Conservation (phyloP, 2,888 invertebrate species). For the Xestoiulus laeticollis region DNA sequence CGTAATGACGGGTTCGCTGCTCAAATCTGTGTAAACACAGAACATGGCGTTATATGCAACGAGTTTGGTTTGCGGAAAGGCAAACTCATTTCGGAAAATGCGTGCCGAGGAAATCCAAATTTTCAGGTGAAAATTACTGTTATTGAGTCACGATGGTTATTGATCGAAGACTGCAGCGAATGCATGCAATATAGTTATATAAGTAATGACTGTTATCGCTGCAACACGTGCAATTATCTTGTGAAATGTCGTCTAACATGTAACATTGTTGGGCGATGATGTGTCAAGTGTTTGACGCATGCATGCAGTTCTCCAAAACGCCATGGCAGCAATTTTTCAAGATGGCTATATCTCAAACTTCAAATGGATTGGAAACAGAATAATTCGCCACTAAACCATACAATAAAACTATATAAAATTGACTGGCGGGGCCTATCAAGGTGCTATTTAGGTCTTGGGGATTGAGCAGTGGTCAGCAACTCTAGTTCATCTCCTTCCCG, state of each 20-base stretch:
- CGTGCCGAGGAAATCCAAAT: neutral
- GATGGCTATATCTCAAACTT: too few relatives aligned
- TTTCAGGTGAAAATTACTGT: conserved; percentile 15
- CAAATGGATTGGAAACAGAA: too few relatives aligned
- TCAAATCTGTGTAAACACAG: neutral
- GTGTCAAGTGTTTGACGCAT: neutral
- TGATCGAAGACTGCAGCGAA: neutral
- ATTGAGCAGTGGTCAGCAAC: too few relatives aligned
- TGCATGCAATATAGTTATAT: neutral
- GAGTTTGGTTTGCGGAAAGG: neutral
- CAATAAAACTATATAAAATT: too few relatives aligned
- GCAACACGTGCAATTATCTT: neutral
- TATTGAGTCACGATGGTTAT: neutral
- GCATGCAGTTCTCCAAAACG: neutral
- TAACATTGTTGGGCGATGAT: neutral
- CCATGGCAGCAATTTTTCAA: too few relatives aligned
- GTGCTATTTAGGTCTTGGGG: too few relatives aligned
- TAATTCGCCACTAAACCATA: too few relatives aligned
- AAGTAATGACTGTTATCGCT: neutral
- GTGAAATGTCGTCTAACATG: neutral
- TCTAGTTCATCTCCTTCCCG: too few relatives aligned
- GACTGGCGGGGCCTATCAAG: too few relatives aligned
- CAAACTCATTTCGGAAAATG: neutral
- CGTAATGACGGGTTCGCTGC: conserved; percentile 19
- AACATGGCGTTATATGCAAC: neutral